Conservation (phyloP, 2,797 vertebrate genomes). For the Acanthis flammea region DNA sequence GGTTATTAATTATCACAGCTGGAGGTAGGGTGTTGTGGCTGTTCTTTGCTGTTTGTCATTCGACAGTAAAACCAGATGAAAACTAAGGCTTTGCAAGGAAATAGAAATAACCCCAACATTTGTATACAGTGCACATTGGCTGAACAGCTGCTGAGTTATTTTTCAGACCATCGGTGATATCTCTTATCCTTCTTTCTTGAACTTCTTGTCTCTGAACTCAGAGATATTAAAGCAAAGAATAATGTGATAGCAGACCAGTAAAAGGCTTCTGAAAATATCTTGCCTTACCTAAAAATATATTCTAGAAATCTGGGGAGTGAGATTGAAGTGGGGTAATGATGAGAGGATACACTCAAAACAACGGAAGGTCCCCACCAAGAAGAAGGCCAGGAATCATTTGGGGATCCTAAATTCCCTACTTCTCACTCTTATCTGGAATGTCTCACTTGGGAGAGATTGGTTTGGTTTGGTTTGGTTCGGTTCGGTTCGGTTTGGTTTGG, state of each 20-base stretch:
- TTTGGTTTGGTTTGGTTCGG: neutral
- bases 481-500: fast-evolving
- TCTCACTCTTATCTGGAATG: neutral
- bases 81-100: conserved; percentile 18
- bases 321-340: neutral
- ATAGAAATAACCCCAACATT: conserved; percentile 18
- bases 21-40: conserved; percentile 27
- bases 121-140: conserved; percentile 26
- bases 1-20: conserved; percentile 71
- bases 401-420: neutral
- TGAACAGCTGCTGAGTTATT: conserved; percentile 56
- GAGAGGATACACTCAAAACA: neutral
- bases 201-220: neutral
- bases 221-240: conserved; percentile 5
- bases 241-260: neutral
- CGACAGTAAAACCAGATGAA: conserved; percentile 31
- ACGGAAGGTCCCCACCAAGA: neutral
- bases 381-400: neutral
- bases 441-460: fast-evolving
- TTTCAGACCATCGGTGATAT: neutral
- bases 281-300: neutral
- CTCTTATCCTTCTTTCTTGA: neutral
- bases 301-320: neutral
- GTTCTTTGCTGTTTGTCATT: conserved; percentile 49
- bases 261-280: neutral